A percentile compares a stretch with the other conserved stretches of the same genome.
phyloP scores from a whole-genome alignment of 37 sponge, comb jelly and placozoan species.

The Beroe forskalii region DNA sequence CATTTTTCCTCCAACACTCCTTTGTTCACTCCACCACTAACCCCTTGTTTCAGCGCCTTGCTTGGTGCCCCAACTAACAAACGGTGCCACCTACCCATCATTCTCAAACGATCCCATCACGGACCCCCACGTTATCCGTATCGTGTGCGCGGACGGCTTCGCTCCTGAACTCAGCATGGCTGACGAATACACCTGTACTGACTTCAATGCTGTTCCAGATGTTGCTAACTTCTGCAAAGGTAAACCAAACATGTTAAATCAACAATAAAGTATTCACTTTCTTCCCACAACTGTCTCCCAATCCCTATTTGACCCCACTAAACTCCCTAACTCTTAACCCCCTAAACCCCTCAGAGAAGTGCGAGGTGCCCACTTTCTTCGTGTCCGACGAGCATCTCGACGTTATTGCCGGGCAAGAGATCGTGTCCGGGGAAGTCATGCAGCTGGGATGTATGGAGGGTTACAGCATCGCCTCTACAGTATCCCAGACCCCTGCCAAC shows the following conservation, averaged over 20 bases:
- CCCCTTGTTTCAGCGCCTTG: neutral
- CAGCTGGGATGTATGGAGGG: neutral
- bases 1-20: too few relatives aligned
- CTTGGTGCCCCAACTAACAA: neutral
- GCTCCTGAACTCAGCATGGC: neutral
- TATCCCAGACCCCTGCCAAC: neutral
- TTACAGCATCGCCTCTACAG: neutral
- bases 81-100: slow-evolving; percentile 12
- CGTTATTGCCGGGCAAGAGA: neutral
- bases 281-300: too few relatives aligned
- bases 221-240: neutral
- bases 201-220: neutral
- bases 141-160: neutral
- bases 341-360: neutral
- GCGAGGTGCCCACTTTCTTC: neutral
- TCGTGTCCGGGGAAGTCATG: neutral
- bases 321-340: neutral
- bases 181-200: neutral
- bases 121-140: neutral
- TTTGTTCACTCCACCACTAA: too few relatives aligned
- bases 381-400: neutral
- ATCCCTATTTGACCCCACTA: neutral
- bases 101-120: neutral
- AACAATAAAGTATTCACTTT: too few relatives aligned
- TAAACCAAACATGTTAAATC: neutral